Conservation (phyloP, 2,888 invertebrate genomes). For the Chesias legatella region DNA sequence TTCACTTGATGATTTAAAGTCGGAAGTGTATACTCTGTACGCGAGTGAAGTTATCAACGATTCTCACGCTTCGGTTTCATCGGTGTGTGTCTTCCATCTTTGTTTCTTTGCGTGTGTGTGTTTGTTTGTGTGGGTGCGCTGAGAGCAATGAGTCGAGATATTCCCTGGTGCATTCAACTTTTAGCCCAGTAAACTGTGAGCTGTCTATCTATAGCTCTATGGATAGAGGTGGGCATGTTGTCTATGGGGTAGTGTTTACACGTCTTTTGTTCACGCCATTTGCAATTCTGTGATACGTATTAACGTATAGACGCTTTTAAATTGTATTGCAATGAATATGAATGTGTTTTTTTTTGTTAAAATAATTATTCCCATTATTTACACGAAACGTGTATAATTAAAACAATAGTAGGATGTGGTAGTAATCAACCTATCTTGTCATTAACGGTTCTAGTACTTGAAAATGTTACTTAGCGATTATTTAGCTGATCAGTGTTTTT, state of each 20-base stretch:
- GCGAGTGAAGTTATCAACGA: slow-evolving; percentile 77
- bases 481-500: too few relatives aligned
- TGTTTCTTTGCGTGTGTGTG: slow-evolving; percentile 46
- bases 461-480: too few relatives aligned
- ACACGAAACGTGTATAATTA: too few relatives aligned
- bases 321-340: slow-evolving; percentile 2
- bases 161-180: slow-evolving; percentile 78
- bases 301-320: too few relatives aligned
- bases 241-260: slow-evolving; percentile 47
- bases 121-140: slow-evolving; percentile 59
- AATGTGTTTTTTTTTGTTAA: slow-evolving; percentile 3
- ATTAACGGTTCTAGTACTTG: too few relatives aligned
- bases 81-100: slow-evolving; percentile 64
- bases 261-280: slow-evolving; percentile 45
- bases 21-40: slow-evolving; percentile 68
- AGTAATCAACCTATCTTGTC: too few relatives aligned
- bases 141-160: slow-evolving; percentile 68
- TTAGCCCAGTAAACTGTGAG: slow-evolving; percentile 79
- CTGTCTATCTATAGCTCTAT: slow-evolving; percentile 52
- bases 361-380: neutral
- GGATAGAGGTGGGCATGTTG: slow-evolving; percentile 38
- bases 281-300: slow-evolving; percentile 32
- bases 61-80: slow-evolving; percentile 71
- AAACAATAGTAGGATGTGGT: too few relatives aligned
- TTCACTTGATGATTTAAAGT: slow-evolving; percentile 58